phyloP scores from a whole-genome alignment of 2,113 vertebrate genomes.

The Nothocercus nigrocapillus region DNA sequence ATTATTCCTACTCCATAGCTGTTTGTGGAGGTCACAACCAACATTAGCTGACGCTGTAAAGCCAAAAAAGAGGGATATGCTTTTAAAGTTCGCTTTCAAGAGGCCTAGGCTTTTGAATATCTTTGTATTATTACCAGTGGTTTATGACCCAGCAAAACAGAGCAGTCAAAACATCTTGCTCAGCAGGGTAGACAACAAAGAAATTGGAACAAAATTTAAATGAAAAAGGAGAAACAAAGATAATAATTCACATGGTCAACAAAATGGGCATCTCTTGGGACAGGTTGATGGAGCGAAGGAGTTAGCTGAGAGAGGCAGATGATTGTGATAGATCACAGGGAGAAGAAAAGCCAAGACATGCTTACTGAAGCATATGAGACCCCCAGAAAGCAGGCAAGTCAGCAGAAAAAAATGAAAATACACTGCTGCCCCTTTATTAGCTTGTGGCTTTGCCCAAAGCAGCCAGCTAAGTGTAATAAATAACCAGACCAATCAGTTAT shows the following conservation, averaged over 20 bases:
- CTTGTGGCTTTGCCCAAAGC: constrained; percentile 75
- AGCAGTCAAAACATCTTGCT: constrained; percentile 31
- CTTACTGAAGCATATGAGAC: constrained; percentile 83
- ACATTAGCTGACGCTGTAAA: not conserved
- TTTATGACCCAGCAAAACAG: constrained; percentile 15
- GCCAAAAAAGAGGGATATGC: not conserved
- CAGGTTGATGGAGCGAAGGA: constrained; percentile 72
- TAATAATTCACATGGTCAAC: constrained; percentile 85
- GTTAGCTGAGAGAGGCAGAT: constrained; percentile 71
- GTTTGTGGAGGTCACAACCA: not conserved
- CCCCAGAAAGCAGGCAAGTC: constrained; percentile 76
- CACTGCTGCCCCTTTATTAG: constrained; percentile 78
- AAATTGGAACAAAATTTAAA: constrained; percentile 61
- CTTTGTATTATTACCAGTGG: not conserved
- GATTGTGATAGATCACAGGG: constrained; percentile 88
- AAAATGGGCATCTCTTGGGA: constrained; percentile 81
- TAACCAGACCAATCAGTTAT: constrained; percentile 77
- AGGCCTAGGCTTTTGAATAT: not conserved
- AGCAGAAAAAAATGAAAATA: constrained; percentile 79
- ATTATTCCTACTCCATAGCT: not conserved
- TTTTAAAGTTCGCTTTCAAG: constrained; percentile 1
- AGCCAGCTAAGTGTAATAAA: constrained; percentile 74
- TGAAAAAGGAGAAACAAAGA: constrained; percentile 68
- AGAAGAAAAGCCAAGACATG: constrained; percentile 82
- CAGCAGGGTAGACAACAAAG: constrained; percentile 32